A percentile compares a stretch with the other conserved stretches of the same genome.
Evolutionary conservation across 2,888 invertebrate species (phyloP).

Genomic region (Drosophila rellima): DNA sequence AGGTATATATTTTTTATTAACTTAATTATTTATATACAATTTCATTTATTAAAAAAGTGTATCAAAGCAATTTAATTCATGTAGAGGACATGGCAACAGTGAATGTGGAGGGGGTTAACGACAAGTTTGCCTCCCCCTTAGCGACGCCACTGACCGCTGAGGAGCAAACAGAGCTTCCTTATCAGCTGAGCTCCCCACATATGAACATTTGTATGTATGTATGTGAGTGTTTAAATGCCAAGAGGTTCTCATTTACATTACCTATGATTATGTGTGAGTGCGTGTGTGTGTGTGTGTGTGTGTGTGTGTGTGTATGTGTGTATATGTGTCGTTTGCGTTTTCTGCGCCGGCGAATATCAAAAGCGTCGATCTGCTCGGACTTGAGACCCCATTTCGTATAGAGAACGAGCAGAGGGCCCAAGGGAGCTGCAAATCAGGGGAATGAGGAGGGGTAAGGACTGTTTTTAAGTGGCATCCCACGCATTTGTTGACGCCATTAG

Average conservation of each 20-base stretch:
- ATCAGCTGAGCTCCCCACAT: slow-evolving; percentile 36
- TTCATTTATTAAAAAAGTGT: not conserved
- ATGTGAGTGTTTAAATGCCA: slow-evolving; percentile 4
- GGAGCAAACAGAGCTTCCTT: slow-evolving; percentile 26
- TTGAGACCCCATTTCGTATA: slow-evolving; percentile 30
- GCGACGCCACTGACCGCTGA: slow-evolving; percentile 30
- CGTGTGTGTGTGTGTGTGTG: not conserved
- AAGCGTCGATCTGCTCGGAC: slow-evolving; percentile 47
- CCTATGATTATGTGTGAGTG: not conserved
- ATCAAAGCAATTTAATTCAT: not conserved
- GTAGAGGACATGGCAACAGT: not conserved
- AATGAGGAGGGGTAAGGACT: not conserved
- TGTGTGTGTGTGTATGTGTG: not conserved
- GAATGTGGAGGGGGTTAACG: not conserved
- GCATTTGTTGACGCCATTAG: slow-evolving; percentile 74
- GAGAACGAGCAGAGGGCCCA: not conserved
- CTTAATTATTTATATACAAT: too few relatives aligned
- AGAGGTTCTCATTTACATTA: slow-evolving; percentile 4
- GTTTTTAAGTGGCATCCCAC: slow-evolving; percentile 56
- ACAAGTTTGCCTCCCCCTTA: not conserved
- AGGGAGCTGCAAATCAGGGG: not conserved
- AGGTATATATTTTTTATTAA: too few relatives aligned
- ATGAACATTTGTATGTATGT: not conserved
- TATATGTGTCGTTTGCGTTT: slow-evolving; percentile 24
- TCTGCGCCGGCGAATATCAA: slow-evolving; percentile 51